Base-by-base conservation (phyloP, 2,113 vertebrate genomes). In the Apteryx owenii region DNA sequence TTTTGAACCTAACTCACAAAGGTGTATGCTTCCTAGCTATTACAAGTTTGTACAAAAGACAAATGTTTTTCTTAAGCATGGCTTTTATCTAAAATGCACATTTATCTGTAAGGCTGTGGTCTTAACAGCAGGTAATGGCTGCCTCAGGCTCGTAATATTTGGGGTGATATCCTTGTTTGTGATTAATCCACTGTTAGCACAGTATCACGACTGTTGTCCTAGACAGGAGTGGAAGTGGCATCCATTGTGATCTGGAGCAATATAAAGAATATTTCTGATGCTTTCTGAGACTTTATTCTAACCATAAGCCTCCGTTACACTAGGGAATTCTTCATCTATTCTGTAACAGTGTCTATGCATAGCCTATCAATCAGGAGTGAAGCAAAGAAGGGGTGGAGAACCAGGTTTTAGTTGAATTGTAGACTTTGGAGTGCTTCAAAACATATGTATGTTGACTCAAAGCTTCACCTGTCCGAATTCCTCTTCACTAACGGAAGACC, bases 331-430 rank as follows among this genome's bases (percentile, higher is more conserved):
- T 69, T 85, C 38, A 53, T 33, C 15, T 77, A 16, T 14, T 6
- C 31, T 65, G 12, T 69, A 54, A 38, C 15, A 46, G 16, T 42
- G 15, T 9, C 13, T 88, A 7, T 44, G 9, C 21, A 38, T 12
- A 81, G 26, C 9, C 40, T 48, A 7, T 0, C 0, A 72, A 7
- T 0, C 0, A 72, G 5, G 13, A 69, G 0, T 62, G n/a, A 85
- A 12, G 29, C 5, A 71, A 86, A 95, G 13, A 50, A 58, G 29
- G 56, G 29, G 17, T 31, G 17, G 56, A 58, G 17, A 58, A 58
- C 56, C 56, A 58, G 56, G 56, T 58, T 58, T 58, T 58, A 31
- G 16, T 19, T 58, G 29, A 58, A 31, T 17, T 31, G 56, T 58
- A 58, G 29, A 33, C 29, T 58, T 58, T 58, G 29, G 29, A 58